These are phyloP conservation scores for Margarornis squamiger DNA, from an alignment of 2,797 vertebrate genomes.

Conservation along the genomic window DNA sequence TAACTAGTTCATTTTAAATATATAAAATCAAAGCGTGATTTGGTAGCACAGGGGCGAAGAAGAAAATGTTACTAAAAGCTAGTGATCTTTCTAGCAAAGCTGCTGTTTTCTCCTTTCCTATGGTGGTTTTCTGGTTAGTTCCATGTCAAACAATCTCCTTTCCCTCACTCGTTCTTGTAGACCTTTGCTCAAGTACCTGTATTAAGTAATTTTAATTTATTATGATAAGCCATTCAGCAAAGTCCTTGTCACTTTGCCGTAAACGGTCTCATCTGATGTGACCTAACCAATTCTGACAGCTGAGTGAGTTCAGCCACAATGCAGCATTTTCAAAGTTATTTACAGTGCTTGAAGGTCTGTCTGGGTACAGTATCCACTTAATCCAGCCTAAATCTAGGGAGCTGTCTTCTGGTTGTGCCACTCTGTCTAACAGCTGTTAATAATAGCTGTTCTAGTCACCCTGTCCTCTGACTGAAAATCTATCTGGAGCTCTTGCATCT, in stretches of 20 bases:
- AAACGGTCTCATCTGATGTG: slow-evolving; percentile 19
- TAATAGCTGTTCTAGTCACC: slow-evolving; percentile 65
- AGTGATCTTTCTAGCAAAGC: not conserved
- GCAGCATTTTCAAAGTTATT: slow-evolving; percentile 64
- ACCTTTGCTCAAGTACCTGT: not conserved
- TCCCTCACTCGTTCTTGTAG: not conserved
- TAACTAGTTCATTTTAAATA: not conserved
- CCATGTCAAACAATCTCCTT: not conserved
- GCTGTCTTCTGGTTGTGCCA: slow-evolving; percentile 46
- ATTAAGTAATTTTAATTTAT: slow-evolving; percentile 54
- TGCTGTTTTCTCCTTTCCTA: not conserved
- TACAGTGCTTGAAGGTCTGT: slow-evolving; percentile 57
- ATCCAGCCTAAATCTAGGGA: slow-evolving; percentile 56
- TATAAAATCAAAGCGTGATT: not conserved
- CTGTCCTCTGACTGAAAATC: slow-evolving; percentile 64
- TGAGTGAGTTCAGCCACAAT: slow-evolving; percentile 32
- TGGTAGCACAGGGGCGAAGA: not conserved
- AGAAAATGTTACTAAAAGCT: not conserved
- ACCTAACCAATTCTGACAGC: slow-evolving; percentile 66
- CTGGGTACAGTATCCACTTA: slow-evolving; percentile 57
- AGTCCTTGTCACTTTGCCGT: slow-evolving; percentile 62
- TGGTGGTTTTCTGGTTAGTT: not conserved
- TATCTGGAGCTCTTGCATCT: slow-evolving; percentile 64
- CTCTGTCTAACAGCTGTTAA: slow-evolving; percentile 64
- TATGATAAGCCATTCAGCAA: slow-evolving; percentile 35